A percentile compares a stretch with the other conserved stretches of the same genome.
These are phyloP conservation scores for Troilus luridus DNA, from an alignment of 2,888 invertebrate genomes.

Conservation along the genomic window DNA sequence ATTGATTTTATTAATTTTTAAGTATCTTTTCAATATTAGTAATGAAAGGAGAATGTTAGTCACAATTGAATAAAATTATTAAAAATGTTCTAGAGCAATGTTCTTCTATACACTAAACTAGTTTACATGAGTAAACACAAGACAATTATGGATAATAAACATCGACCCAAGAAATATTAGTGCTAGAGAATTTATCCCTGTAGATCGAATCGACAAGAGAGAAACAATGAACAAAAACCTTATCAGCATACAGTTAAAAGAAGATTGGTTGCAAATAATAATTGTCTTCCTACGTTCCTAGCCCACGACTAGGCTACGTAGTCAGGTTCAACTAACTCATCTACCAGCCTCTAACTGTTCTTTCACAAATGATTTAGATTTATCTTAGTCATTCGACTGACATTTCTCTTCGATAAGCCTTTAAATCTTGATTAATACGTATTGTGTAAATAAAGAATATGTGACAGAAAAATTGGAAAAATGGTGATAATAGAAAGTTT, in stretches of 20 bases:
- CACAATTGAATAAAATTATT: too few species aligned
- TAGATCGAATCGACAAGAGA: background rate
- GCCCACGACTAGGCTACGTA: background rate
- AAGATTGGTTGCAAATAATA: constrained; percentile 42
- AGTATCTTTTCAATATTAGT: too few species aligned
- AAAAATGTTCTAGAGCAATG: too few species aligned
- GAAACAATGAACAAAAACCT: constrained; percentile 11
- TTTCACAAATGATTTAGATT: background rate
- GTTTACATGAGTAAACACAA: too few species aligned
- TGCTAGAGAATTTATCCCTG: background rate
- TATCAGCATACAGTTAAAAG: constrained; percentile 19
- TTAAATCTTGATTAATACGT: background rate
- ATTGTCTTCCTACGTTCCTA: constrained; percentile 29
- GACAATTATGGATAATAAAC: background rate
- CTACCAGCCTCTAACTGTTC: background rate
- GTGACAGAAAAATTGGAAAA: too few species aligned
- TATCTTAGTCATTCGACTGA: background rate
- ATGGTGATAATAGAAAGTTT: too few species aligned
- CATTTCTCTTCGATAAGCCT: background rate
- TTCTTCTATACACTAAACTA: too few species aligned
- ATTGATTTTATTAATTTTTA: too few species aligned
- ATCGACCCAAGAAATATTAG: background rate
- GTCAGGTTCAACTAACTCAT: constrained; percentile 31
- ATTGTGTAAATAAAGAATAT: background rate
- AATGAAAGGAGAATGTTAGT: too few species aligned